A percentile compares a stretch with the other conserved stretches of the same genome.
phyloP scores from a whole-genome alignment of 2,113 vertebrate species.

The Carollia perspicillata region DNA sequence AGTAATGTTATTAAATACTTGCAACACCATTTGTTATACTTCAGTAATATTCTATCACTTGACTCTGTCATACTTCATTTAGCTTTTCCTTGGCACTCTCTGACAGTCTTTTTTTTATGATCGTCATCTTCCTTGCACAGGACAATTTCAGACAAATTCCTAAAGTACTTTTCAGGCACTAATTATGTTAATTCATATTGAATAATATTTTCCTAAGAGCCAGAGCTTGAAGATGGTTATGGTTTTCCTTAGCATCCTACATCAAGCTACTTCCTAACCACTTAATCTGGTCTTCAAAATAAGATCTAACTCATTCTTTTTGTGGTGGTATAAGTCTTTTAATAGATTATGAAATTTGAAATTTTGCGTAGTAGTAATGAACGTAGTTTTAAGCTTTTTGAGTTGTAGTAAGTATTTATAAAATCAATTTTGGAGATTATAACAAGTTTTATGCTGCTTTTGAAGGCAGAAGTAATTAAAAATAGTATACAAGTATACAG shows the following conservation, averaged over 20 bases:
- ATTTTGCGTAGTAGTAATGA: not conserved
- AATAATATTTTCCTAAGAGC: not conserved
- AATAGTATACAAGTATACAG: not conserved
- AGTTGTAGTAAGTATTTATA: not conserved
- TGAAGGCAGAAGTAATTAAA: not conserved
- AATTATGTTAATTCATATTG: not conserved
- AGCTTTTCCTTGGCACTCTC: constrained; percentile 8
- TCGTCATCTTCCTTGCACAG: not conserved
- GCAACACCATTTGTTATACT: not conserved
- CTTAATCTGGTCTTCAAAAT: constrained; percentile 1
- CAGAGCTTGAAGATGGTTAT: not conserved
- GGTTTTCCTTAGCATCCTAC: not conserved
- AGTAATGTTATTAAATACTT: not conserved
- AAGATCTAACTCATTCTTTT: not conserved
- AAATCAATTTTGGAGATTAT: not conserved
- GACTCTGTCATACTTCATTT: not conserved
- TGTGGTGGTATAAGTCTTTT: not conserved
- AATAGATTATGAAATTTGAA: not conserved
- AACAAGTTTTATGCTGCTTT: not conserved
- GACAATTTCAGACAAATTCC: not conserved
- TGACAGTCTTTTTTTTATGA: not conserved
- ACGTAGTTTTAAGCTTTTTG: not conserved
- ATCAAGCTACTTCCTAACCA: not conserved
- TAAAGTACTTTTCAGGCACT: constrained; percentile 11
- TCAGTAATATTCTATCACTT: not conserved